A percentile compares a stretch with the other conserved stretches of the same genome.
These are phyloP conservation scores for Caloenas nicobarica DNA, from an alignment of 2,113 vertebrate species.

Conservation along the genomic window DNA sequence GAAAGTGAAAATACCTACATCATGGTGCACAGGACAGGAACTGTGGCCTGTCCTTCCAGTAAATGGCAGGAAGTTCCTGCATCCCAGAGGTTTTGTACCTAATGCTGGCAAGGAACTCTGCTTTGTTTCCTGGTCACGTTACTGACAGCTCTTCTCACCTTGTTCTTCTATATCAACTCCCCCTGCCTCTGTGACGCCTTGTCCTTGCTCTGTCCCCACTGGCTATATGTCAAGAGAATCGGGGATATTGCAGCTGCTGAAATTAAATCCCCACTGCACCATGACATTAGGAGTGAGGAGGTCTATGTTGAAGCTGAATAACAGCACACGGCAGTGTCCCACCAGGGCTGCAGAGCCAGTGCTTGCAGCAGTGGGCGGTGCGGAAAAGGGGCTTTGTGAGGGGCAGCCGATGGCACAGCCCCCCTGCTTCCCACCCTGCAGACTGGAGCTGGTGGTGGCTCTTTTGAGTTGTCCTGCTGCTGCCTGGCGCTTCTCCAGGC, in stretches of 20 bases:
- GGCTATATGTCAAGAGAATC: neutral
- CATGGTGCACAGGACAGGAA: neutral
- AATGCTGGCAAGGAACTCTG: neutral
- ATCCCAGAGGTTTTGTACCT: neutral
- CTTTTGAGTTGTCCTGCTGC: neutral
- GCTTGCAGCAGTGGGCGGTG: neutral
- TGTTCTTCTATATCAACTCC: neutral
- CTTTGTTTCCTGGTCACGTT: neutral
- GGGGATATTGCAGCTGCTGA: neutral
- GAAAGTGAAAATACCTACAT: neutral
- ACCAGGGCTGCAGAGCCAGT: neutral
- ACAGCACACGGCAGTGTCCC: neutral
- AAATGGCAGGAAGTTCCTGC: neutral
- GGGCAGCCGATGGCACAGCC: rapidly evolving
- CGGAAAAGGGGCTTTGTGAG: neutral
- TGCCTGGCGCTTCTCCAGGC: neutral
- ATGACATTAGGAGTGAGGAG: neutral
- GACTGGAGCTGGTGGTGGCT: neutral
- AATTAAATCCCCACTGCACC: no score
- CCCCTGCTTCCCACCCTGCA: neutral
- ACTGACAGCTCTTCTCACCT: neutral
- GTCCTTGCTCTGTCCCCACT: neutral
- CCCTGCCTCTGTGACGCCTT: rapidly evolving
- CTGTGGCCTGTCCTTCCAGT: neutral
- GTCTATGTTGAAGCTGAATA: neutral